phyloP scores from a whole-genome alignment of 2,888 invertebrate species.

The Eupithecia tripunctaria region DNA sequence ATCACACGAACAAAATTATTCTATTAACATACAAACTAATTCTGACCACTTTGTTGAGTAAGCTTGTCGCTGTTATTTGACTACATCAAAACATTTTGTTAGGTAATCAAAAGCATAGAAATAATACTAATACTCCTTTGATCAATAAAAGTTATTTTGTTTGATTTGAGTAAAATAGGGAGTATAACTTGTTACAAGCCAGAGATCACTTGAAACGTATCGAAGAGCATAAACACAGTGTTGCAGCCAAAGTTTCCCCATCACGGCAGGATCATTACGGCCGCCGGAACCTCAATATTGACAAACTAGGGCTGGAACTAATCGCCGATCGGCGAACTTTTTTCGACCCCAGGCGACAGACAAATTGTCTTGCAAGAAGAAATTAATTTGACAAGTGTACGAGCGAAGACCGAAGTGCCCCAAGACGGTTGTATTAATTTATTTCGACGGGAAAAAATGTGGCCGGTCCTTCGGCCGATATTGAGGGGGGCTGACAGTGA shows the following conservation, averaged over 20 bases:
- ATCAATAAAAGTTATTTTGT: neutral
- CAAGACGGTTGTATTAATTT: slow-evolving; percentile 81
- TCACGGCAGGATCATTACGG: slow-evolving; percentile 24
- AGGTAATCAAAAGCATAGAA: neutral
- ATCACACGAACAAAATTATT: neutral
- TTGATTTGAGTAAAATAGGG: neutral
- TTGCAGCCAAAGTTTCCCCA: slow-evolving; percentile 22
- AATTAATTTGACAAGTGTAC: slow-evolving; percentile 83
- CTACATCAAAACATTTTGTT: neutral
- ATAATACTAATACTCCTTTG: too few species aligned
- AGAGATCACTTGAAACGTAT: neutral
- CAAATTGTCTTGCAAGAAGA: slow-evolving; percentile 83
- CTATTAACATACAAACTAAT: neutral
- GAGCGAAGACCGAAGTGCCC: slow-evolving; percentile 58
- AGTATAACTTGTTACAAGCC: neutral
- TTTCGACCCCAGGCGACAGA: slow-evolving; percentile 74
- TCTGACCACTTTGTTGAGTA: neutral
- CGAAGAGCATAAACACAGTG: slow-evolving; percentile 10
- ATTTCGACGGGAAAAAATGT: slow-evolving; percentile 82
- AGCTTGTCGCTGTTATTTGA: neutral
- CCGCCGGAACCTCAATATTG: slow-evolving; percentile 33
- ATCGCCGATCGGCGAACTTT: slow-evolving; percentile 79
- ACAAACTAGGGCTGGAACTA: slow-evolving; percentile 56
- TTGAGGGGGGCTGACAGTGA: slow-evolving; percentile 47
- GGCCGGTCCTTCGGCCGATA: slow-evolving; percentile 55